A percentile compares a stretch with the other conserved stretches of the same genome.
These are phyloP conservation scores for Iguana delicatissima DNA, from an alignment of 2,797 vertebrate species.

Conservation along the genomic window DNA sequence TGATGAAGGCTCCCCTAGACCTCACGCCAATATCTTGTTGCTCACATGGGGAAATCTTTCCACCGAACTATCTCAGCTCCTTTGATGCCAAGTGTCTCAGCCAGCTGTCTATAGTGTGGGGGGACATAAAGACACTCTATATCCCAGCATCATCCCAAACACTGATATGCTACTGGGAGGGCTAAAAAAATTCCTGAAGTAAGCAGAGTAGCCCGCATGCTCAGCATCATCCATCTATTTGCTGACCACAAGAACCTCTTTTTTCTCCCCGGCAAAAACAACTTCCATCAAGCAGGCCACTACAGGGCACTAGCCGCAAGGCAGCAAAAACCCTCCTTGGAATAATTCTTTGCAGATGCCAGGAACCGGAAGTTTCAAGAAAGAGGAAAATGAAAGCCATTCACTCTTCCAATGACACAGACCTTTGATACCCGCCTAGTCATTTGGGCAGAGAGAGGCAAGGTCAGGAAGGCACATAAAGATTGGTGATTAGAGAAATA, in stretches of 20 bases:
- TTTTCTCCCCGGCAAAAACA: conserved; percentile 78
- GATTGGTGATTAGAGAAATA: conserved; percentile 89
- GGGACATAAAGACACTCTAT: neutral
- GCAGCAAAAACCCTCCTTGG: conserved; percentile 82
- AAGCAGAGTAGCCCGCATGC: conserved; percentile 69
- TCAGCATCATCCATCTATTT: conserved; percentile 69
- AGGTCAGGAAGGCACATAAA: conserved; percentile 88
- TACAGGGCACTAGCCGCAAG: conserved; percentile 82
- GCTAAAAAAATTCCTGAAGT: conserved; percentile 67
- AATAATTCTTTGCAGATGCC: conserved; percentile 91
- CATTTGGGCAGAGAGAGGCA: conserved; percentile 81
- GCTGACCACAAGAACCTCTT: conserved; percentile 80
- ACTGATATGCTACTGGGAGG: conserved; percentile 36
- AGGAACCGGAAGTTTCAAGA: conserved; percentile 84
- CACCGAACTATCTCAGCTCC: neutral
- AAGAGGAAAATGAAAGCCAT: conserved; percentile 87
- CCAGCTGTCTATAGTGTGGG: neutral
- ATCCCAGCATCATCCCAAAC: conserved; percentile 34
- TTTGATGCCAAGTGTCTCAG: neutral
- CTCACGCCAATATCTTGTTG: neutral
- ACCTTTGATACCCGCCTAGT: conserved; percentile 85
- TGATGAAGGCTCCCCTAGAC: neutral
- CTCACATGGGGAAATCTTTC: neutral
- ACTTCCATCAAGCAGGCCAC: conserved; percentile 80
- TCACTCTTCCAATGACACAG: conserved; percentile 85